A percentile compares a stretch with the other conserved stretches of the same genome.
Conservation (phyloP, 2,113 vertebrate genomes). For the Salvelinus namaycush region DNA sequence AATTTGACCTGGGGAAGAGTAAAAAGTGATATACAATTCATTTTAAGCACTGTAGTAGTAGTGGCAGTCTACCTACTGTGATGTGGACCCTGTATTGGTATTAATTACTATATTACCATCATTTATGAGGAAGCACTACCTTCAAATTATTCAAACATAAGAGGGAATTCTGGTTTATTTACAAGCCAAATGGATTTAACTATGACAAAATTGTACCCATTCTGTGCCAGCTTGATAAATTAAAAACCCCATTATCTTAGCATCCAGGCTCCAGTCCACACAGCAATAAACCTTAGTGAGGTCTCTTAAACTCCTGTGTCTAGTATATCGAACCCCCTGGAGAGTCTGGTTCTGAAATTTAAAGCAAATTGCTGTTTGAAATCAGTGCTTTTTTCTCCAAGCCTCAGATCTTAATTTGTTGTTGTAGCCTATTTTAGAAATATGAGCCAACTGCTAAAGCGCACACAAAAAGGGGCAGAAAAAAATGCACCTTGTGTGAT, state of each 20-base stretch:
- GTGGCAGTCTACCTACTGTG: neutral
- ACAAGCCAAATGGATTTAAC: constrained; percentile 32
- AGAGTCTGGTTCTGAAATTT: constrained; percentile 61
- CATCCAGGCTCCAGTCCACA: constrained; percentile 45
- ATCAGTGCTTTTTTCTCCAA: constrained; percentile 47
- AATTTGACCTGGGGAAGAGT: neutral
- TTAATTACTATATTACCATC: constrained; percentile 11
- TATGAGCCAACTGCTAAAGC: constrained; percentile 71
- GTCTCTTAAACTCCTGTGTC: constrained; percentile 48
- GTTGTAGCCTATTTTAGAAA: constrained; percentile 80
- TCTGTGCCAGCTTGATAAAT: constrained; percentile 36
- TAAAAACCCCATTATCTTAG: constrained; percentile 44
- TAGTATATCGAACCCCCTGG: constrained; percentile 48
- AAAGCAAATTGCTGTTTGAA: constrained; percentile 60
- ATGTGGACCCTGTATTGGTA: neutral
- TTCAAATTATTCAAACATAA: constrained; percentile 29
- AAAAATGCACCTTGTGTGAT: constrained; percentile 88
- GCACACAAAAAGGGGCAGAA: constrained; percentile 62
- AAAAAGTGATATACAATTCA: neutral
- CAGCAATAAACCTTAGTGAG: constrained; percentile 52
- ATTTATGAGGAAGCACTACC: constrained; percentile 13
- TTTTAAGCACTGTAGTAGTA: neutral
- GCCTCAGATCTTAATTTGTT: constrained; percentile 72
- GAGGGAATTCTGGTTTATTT: constrained; percentile 25
- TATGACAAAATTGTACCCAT: constrained; percentile 32